Evolutionary conservation across 2,888 invertebrate species (phyloP).

Genomic region (Cetonia aurata): DNA sequence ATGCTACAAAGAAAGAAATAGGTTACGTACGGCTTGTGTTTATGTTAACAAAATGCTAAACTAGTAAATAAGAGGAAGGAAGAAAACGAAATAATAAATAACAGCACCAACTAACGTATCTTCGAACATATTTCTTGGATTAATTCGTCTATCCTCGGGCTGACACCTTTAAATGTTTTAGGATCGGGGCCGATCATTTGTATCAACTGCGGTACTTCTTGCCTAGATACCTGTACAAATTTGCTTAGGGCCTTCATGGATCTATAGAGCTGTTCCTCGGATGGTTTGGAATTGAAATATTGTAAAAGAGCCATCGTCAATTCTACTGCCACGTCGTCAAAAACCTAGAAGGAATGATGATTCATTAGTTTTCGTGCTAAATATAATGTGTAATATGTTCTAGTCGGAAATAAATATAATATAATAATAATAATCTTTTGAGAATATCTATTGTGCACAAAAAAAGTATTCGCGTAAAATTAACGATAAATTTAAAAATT

Average conservation of each 20-base stretch:
- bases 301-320: slow-evolving; percentile 92
- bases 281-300: slow-evolving; percentile 84
- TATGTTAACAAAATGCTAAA: slow-evolving; percentile 13
- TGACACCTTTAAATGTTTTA: slow-evolving; percentile 83
- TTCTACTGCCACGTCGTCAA: slow-evolving; percentile 94
- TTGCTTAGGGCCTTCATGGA: slow-evolving; percentile 82
- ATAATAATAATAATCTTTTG: not conserved
- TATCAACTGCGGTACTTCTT: slow-evolving; percentile 89
- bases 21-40: slow-evolving; percentile 1
- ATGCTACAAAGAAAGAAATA: slow-evolving; percentile 26
- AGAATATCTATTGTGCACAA: not conserved
- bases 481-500: slow-evolving; percentile 8
- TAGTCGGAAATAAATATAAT: no score
- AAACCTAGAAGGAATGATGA: slow-evolving; percentile 74
- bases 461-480: not conserved
- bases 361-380: not conserved
- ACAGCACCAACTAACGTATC: slow-evolving; percentile 65
- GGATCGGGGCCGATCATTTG: slow-evolving; percentile 94
- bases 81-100: slow-evolving; percentile 24
- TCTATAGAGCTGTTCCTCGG: slow-evolving; percentile 84
- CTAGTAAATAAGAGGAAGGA: slow-evolving; percentile 8
- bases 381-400: no score
- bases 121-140: slow-evolving; percentile 81
- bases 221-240: slow-evolving; percentile 80
- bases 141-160: slow-evolving; percentile 83